Conservation (phyloP, 1,140 invertebrate genomes). For the Meloidogyne hapla region DNA sequence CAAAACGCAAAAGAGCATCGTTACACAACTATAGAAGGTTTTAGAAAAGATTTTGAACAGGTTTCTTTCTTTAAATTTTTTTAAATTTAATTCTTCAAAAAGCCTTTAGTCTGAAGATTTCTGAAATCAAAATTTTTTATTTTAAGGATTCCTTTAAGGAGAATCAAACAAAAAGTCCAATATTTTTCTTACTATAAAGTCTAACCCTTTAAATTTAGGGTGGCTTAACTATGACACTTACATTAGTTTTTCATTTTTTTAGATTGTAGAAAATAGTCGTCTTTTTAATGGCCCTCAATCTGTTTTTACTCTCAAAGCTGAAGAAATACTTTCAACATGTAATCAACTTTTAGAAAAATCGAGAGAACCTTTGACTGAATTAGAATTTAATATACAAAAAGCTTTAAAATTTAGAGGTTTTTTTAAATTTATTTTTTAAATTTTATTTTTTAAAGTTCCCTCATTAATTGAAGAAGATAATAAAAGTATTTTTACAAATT, state of each 20-base stretch:
- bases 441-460: background rate
- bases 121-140: too few relatives aligned
- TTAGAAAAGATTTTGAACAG: conserved; percentile 46
- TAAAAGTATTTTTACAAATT: too few relatives aligned
- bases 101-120: too few relatives aligned
- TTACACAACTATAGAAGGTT: conserved; percentile 40
- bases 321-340: conserved; percentile 39
- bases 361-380: conserved; percentile 31
- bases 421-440: background rate
- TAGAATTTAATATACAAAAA: conserved; percentile 38
- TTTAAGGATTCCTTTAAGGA: too few relatives aligned
- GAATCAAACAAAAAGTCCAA: background rate
- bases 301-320: conserved; percentile 46
- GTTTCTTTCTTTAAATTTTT: conserved; percentile 6
- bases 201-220: too few relatives aligned
- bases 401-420: conserved; percentile 17
- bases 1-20: conserved; percentile 49
- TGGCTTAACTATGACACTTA: too few relatives aligned
- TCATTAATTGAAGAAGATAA: background rate
- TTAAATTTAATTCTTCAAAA: conserved; percentile 6
- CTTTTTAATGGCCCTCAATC: conserved; percentile 47
- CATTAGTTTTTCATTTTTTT: conserved; percentile 25
- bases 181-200: too few relatives aligned
- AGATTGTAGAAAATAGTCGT: conserved; percentile 44
- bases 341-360: conserved; percentile 39